These are phyloP conservation scores for Tragelaphus buxtoni DNA, from an alignment of 2,113 vertebrate genomes.

Conservation along the genomic window DNA sequence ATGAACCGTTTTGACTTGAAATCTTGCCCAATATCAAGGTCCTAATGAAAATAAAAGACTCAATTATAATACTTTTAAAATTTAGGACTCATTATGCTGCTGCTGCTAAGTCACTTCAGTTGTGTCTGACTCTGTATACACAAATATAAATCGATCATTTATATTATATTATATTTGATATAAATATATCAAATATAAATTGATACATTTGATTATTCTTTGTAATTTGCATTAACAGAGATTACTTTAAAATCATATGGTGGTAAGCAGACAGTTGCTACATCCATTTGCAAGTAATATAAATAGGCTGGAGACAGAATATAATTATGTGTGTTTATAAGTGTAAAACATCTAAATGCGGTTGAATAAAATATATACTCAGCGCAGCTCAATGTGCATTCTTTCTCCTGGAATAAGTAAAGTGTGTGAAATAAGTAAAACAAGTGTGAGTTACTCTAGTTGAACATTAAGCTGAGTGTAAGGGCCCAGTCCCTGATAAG, in stretches of 20 bases:
- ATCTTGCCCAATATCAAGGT: neutral
- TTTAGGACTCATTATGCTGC: neutral
- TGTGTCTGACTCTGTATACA: no score
- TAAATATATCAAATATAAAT: neutral
- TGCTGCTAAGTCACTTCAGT: no score
- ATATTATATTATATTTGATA: no score
- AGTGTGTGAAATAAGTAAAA: neutral
- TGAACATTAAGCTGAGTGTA: slow-evolving; percentile 43
- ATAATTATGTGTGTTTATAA: neutral
- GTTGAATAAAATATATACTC: neutral
- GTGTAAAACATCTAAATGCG: neutral
- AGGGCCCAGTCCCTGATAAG: slow-evolving; percentile 45
- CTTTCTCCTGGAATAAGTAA: neutral
- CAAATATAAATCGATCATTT: no score
- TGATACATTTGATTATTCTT: neutral
- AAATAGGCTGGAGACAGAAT: neutral
- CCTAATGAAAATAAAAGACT: neutral
- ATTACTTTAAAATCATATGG: neutral
- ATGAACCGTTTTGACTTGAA: neutral
- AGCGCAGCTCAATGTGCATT: neutral
- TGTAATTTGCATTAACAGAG: neutral
- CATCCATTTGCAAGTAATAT: neutral
- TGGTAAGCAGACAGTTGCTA: neutral
- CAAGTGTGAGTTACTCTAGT: neutral
- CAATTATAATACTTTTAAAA: neutral